Evolutionary conservation across 2,113 vertebrate genomes (phyloP).

Genomic region (Tachuris rubrigastra): DNA sequence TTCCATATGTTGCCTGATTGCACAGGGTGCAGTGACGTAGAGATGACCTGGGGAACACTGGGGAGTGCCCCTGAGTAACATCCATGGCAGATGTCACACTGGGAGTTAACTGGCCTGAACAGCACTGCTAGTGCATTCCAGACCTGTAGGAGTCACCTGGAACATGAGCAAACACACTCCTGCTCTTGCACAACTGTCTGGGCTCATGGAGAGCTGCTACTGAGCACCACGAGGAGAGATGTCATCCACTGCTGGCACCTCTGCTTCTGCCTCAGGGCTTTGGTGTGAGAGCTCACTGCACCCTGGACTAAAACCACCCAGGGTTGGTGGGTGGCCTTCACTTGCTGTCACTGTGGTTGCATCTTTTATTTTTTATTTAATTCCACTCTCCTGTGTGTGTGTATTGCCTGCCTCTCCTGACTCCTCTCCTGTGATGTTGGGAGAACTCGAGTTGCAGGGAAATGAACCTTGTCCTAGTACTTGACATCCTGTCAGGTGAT

Average conservation of each 20-base stretch:
- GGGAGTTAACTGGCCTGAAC: not conserved
- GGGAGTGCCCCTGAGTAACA: not conserved
- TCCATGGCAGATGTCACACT: not conserved
- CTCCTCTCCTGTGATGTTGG: not conserved
- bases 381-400: not conserved
- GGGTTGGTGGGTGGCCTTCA: not conserved
- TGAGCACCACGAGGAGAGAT: not conserved
- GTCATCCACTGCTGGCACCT: not conserved
- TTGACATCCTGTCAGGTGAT: not conserved
- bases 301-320: not conserved
- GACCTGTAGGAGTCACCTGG: not conserved
- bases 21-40: fast-evolving
- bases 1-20: not conserved
- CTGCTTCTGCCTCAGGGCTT: not conserved
- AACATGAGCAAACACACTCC: not conserved
- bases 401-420: not conserved
- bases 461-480: not conserved
- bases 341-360: not conserved
- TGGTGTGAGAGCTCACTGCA: not conserved
- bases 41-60: not conserved
- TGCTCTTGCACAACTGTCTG: conserved; percentile 1
- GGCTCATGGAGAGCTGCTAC: not conserved
- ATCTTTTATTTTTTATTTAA: not conserved
- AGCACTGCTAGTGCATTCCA: not conserved
- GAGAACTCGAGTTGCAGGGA: not conserved